These are phyloP conservation scores for Echinops telfairi DNA, from an alignment of 2,113 vertebrate species.

Conservation along the genomic window DNA sequence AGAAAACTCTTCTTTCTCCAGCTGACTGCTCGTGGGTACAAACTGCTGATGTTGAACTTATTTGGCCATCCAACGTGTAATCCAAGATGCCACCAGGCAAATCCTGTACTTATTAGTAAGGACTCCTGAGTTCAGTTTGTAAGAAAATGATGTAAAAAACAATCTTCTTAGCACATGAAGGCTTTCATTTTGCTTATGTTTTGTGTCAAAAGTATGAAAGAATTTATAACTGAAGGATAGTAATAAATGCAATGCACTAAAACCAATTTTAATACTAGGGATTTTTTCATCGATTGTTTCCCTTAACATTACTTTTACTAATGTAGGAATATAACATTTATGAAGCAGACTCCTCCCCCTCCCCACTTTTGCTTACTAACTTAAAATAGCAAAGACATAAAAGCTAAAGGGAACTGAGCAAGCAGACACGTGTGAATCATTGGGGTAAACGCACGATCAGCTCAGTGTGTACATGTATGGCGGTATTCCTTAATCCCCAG, in stretches of 20 bases:
- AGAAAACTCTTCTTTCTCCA: too few species aligned
- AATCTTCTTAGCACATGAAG: conserved; percentile 23
- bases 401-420: conserved; percentile 29
- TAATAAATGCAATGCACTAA: background rate
- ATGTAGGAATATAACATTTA: background rate
- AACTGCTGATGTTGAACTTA: too few species aligned
- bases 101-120: background rate
- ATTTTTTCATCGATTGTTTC: background rate
- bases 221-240: background rate
- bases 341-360: background rate
- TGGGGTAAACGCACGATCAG: conserved; percentile 36
- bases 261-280: conserved; percentile 13
- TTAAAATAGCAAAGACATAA: conserved; percentile 47
- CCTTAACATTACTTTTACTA: background rate
- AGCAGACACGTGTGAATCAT: conserved; percentile 52
- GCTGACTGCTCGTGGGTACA: too few species aligned
- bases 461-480: conserved; percentile 4
- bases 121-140: conserved; percentile 58
- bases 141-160: conserved; percentile 53
- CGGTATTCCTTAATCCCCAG: conserved; percentile 52
- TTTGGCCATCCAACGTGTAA: too few species aligned
- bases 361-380: background rate
- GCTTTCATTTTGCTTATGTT: background rate
- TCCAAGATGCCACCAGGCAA: too few species aligned
- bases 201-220: background rate